Conservation (phyloP, 2,888 invertebrate genomes). For the Panopea generosa region DNA sequence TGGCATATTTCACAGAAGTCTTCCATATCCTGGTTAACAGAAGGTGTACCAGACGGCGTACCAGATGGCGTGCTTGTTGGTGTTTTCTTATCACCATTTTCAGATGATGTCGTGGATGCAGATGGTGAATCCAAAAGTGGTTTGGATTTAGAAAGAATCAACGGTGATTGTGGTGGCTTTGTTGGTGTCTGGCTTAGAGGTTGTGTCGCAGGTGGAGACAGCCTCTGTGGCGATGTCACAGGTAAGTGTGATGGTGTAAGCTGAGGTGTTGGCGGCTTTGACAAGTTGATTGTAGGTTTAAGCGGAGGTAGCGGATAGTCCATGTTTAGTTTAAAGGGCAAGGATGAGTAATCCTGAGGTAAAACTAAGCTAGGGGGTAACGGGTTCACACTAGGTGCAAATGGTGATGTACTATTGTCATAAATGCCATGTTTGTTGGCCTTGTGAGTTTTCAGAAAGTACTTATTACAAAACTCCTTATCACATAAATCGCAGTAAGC, state of each 20-base stretch:
- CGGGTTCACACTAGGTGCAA: slow-evolving; percentile 65
- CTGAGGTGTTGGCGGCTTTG: slow-evolving; percentile 50
- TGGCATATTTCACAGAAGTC: slow-evolving; percentile 85
- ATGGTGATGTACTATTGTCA: slow-evolving; percentile 78
- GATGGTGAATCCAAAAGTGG: slow-evolving; percentile 32
- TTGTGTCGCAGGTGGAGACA: slow-evolving; percentile 65
- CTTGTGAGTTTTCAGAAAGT: slow-evolving; percentile 98
- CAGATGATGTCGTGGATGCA: slow-evolving; percentile 31
- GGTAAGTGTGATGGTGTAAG: slow-evolving; percentile 57
- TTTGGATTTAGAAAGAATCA: slow-evolving; percentile 54
- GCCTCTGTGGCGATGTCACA: slow-evolving; percentile 65
- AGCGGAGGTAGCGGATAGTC: slow-evolving; percentile 65
- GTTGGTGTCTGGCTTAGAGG: slow-evolving; percentile 48
- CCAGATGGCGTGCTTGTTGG: no score
- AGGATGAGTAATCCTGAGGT: slow-evolving; percentile 69
- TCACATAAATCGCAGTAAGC: slow-evolving; percentile 99
- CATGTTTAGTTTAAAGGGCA: slow-evolving; percentile 58
- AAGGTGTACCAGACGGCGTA: background rate
- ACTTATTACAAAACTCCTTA: slow-evolving; percentile 99
- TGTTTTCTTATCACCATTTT: slow-evolving; percentile 43
- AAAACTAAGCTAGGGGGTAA: slow-evolving; percentile 68
- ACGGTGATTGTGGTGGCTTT: slow-evolving; percentile 59
- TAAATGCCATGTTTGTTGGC: slow-evolving; percentile 97
- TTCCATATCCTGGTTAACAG: slow-evolving; percentile 80
- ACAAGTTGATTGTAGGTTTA: slow-evolving; percentile 52